Conservation (phyloP, 2,888 invertebrate species). For the Dryobotodes eremita region DNA sequence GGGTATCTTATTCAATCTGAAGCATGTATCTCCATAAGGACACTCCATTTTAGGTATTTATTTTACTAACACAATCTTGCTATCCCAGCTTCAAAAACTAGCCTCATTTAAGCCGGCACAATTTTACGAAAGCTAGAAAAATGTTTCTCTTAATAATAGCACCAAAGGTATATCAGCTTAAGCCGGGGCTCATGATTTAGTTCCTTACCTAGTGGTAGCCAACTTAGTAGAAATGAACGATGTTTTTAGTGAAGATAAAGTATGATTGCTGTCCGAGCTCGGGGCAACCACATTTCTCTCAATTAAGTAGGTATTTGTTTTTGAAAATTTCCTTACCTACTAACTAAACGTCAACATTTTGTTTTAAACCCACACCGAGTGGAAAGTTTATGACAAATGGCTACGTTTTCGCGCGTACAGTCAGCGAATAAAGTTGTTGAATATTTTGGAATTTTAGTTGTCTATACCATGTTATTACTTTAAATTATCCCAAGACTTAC, state of each 20-base stretch:
- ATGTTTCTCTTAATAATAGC: not conserved
- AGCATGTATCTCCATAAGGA: conserved; percentile 94
- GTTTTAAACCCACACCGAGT: conserved; percentile 9
- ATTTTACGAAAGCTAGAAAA: conserved; percentile 2
- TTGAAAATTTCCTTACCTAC: conserved; percentile 6
- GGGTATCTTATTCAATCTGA: conserved; percentile 95
- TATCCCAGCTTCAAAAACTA: not conserved
- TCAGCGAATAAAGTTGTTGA: not conserved
- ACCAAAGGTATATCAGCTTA: not conserved
- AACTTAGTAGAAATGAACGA: conserved; percentile 14
- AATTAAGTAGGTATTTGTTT: conserved; percentile 18
- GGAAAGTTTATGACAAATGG: conserved; percentile 41
- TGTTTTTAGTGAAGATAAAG: conserved; percentile 41
- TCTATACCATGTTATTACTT: not conserved
- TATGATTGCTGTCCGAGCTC: conserved; percentile 27
- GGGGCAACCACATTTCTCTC: conserved; percentile 5
- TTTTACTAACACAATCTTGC: conserved; percentile 67
- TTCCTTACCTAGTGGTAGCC: not conserved
- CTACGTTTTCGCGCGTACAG: not conserved
- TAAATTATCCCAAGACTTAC: not conserved
- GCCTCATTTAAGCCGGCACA: not conserved
- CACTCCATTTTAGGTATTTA: conserved; percentile 91
- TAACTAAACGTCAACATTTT: conserved; percentile 10
- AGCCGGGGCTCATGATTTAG: not conserved
- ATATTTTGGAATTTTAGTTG: not conserved